Percentiles rank a stretch among this genome's conserved stretches.
Conservation (phyloP, 2,797 vertebrate species). For the Podargus strigoides region DNA sequence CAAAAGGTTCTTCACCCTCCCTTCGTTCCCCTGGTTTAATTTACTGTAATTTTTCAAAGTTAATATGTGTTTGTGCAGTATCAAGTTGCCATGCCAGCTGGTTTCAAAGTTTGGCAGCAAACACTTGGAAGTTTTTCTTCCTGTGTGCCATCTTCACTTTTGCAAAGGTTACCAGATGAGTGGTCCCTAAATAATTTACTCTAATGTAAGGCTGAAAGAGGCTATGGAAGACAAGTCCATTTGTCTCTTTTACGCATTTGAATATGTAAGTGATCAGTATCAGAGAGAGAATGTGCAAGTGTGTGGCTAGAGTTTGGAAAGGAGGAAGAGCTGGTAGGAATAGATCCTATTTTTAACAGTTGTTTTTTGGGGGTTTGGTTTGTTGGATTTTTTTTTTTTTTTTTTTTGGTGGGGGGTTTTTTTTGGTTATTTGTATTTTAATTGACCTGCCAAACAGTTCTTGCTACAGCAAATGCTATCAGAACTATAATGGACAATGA, state of each 20-base stretch:
- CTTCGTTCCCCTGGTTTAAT: conserved; percentile 22
- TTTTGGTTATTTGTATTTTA: background rate
- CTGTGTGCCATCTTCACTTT: conserved; percentile 48
- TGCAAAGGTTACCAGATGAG: conserved; percentile 63
- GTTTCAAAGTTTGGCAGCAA: conserved; percentile 52
- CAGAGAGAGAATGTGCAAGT: background rate
- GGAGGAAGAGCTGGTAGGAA: background rate
- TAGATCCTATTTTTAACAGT: background rate
- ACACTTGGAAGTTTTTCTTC: conserved; percentile 57
- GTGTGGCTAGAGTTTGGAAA: background rate
- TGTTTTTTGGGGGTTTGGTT: rapidly evolving
- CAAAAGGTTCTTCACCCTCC: background rate
- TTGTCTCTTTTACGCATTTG: conserved; percentile 59
- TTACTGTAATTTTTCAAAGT: conserved; percentile 56
- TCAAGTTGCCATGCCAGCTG: conserved; percentile 39
- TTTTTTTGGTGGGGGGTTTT: no score
- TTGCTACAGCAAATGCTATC: background rate
- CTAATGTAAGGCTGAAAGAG: conserved; percentile 59
- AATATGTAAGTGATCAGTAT: conserved; percentile 29
- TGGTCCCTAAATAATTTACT: conserved; percentile 65
- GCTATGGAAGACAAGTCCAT: conserved; percentile 48
- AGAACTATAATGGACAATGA: conserved; percentile 20
- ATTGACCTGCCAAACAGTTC: background rate
- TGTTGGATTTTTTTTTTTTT: no score
- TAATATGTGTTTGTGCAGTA: conserved; percentile 20